Evolutionary conservation across 2,113 vertebrate genomes (phyloP), one percentile per base, ranked within the genome.

Genomic region (Acanthisitta chloris): DNA sequence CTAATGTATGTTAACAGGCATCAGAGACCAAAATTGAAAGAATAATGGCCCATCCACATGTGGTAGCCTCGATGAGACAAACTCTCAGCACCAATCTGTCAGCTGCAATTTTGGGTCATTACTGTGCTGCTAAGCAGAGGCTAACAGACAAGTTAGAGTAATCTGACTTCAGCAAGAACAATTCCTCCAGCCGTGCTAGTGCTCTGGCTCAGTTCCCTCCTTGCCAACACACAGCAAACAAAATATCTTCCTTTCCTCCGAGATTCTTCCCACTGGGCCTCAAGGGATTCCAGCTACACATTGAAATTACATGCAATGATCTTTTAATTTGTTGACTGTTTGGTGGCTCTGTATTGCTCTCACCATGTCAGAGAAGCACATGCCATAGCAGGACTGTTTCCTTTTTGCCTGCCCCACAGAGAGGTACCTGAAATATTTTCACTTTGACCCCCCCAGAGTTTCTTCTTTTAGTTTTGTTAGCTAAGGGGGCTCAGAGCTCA

Each of bases 51-150:
- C 90, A 67, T 94, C 92, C 87, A 83, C 94, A 97, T 43, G 93
- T 95, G 72, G 93, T 58, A 96, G 94, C 92, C 90, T 94, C 96
- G 92, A 36, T 92, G 90, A 94, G 77, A 73, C 84, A 84, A 91
- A 91, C 91, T 96, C 81, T 98, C 98, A 97, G 88, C 97, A 97
- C 97, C 95, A 94, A 98, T 98, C 98, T 97, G 98, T 98, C 98
- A 98, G 94, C 61, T 95, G 96, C 89, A 97, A 98, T 98, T 98
- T 91, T 79, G 94, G 52, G 58, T 95, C 90, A 96, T 98, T 98
- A 98, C 90, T 90, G 92, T 58, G n/a, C 90, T 86, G 90, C 95
- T 95, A 66, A 91, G 92, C 90, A 94, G 87, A 84, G 67, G 59
- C 77, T 55, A 89, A 48, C 76, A 83, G 85, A 52, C 80, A 61